Conservation (phyloP, 2,888 invertebrate species). For the Lathronympha strigana region DNA sequence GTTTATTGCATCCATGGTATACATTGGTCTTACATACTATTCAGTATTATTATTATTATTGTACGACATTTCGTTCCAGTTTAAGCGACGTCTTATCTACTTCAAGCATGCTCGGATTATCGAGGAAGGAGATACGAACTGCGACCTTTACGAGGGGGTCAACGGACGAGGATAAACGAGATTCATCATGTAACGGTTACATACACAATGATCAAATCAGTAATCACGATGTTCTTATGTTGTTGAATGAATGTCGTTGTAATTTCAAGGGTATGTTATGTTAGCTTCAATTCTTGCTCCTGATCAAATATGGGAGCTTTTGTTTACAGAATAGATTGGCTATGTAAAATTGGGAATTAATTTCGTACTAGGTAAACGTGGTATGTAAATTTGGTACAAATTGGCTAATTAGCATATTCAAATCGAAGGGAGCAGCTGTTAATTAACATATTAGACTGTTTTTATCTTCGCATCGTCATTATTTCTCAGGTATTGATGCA, state of each 20-base stretch:
- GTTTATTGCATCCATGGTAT: no score
- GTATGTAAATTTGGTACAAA: conserved; percentile 28
- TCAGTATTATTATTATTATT: not conserved
- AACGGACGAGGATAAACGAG: conserved; percentile 21
- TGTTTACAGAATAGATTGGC: not conserved
- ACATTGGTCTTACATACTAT: no score
- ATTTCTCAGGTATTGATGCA: not conserved
- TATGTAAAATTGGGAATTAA: conserved; percentile 1
- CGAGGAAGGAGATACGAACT: conserved; percentile 1
- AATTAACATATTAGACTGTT: conserved; percentile 17
- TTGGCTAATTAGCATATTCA: conserved; percentile 17
- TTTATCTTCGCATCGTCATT: conserved; percentile 1
- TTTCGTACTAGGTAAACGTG: not conserved
- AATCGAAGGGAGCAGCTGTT: conserved; percentile 9
- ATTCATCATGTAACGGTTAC: conserved; percentile 8
- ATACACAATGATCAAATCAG: conserved; percentile 11
- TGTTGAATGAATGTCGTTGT: not conserved
- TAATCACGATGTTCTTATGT: not conserved
- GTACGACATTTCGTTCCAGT: conserved; percentile 2
- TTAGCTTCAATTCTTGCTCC: not conserved
- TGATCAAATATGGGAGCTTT: not conserved
- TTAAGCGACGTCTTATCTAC: conserved; percentile 11
- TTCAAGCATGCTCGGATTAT: conserved; percentile 10
- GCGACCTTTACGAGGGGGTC: conserved; percentile 23
- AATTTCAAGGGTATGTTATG: not conserved